These are phyloP conservation scores for Magallana ariakensis DNA, from an alignment of 1,140 invertebrate species.

Conservation along the genomic window DNA sequence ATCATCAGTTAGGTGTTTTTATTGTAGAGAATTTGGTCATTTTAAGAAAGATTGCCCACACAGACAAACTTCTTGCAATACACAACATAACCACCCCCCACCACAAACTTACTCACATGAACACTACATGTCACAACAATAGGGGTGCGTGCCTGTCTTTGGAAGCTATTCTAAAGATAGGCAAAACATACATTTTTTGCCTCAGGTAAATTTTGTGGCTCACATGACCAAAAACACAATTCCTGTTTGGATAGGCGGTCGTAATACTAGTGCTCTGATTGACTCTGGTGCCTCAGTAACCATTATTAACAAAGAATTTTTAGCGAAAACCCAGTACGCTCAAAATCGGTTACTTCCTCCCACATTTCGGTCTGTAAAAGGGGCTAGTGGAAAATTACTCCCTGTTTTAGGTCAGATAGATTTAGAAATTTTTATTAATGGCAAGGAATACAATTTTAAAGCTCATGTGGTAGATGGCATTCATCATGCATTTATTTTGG, in stretches of 20 bases:
- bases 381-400: constrained; percentile 23
- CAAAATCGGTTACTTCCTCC: not conserved
- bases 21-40: constrained; percentile 32
- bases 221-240: constrained; percentile 44
- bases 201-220: constrained; percentile 20
- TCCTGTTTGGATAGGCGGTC: not conserved
- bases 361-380: constrained; percentile 42
- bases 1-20: constrained; percentile 6
- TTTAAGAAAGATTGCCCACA: constrained; percentile 6
- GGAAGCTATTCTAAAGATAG: constrained; percentile 40
- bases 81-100: not conserved
- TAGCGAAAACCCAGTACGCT: constrained; percentile 23
- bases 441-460: constrained; percentile 28
- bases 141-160: constrained; percentile 49
- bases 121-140: not conserved
- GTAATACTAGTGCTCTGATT: constrained; percentile 40
- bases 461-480: constrained; percentile 51
- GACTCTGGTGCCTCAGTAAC: constrained; percentile 47
- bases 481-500: constrained; percentile 40
- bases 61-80: constrained; percentile 1
- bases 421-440: not conserved
- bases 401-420: constrained; percentile 34
- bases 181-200: no score
- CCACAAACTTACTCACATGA: not conserved
- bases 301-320: constrained; percentile 39